Percentiles rank a stretch among this genome's conserved stretches.
phyloP scores from a whole-genome alignment of 2,888 invertebrate genomes.

The Nomada goodeniana region DNA sequence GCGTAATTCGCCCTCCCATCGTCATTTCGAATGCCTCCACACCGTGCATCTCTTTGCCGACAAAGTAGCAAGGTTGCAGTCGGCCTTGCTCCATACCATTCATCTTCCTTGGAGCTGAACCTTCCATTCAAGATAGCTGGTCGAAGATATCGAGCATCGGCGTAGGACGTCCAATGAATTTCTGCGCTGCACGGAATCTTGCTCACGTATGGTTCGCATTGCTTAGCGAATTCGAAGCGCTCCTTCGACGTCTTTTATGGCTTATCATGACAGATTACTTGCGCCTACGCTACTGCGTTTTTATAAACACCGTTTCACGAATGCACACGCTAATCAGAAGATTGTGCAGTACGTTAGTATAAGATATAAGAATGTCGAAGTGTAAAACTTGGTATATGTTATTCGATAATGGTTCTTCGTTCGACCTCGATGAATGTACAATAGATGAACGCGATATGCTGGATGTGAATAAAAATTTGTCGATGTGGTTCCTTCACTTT shows the following conservation, averaged over 20 bases:
- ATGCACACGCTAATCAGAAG: neutral
- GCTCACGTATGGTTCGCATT: too few species aligned
- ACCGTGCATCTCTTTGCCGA: conserved; percentile 60
- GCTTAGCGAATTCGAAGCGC: neutral
- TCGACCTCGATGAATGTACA: neutral
- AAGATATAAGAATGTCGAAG: neutral
- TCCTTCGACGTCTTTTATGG: neutral
- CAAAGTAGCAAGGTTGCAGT: conserved; percentile 66
- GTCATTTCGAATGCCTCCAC: conserved; percentile 45
- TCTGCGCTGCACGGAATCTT: too few species aligned
- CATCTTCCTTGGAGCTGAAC: conserved; percentile 54
- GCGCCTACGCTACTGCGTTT: neutral
- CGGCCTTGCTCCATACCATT: conserved; percentile 49
- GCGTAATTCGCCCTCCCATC: conserved; percentile 44
- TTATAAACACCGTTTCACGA: neutral
- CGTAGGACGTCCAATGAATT: conserved; percentile 30
- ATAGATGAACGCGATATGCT: too few species aligned
- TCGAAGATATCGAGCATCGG: conserved; percentile 48
- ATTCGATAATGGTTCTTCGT: neutral
- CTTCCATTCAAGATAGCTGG: conserved; percentile 49
- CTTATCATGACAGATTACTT: neutral
- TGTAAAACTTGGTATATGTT: neutral
- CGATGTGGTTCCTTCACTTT: too few species aligned
- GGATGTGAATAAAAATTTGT: too few species aligned
- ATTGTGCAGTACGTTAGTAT: neutral